These are phyloP conservation scores for Psilopogon haemacephalus DNA, from an alignment of 2,113 vertebrate species.

Conservation along the genomic window DNA sequence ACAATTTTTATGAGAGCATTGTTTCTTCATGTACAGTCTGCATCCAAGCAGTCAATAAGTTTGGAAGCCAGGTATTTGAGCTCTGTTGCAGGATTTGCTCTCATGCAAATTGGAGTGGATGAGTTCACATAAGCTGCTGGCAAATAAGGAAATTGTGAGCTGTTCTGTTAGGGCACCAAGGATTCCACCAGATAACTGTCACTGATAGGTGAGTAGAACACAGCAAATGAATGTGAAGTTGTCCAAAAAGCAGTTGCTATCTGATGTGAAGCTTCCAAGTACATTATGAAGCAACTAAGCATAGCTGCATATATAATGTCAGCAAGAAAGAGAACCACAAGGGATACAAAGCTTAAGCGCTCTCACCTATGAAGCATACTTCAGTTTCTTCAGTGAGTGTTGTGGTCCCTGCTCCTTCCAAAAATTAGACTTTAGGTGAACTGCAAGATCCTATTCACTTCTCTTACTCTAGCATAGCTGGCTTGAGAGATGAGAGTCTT, in stretches of 20 bases:
- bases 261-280: not conserved
- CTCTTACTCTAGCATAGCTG: not conserved
- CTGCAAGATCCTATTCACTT: not conserved
- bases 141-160: not conserved
- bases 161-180: not conserved
- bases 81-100: not conserved
- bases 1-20: not conserved
- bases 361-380: not conserved
- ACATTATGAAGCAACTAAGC: not conserved
- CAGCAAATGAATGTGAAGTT: not conserved
- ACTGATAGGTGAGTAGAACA: not conserved
- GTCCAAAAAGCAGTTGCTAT: not conserved
- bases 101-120: not conserved
- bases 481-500: not conserved
- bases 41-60: not conserved
- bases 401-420: not conserved
- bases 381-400: not conserved
- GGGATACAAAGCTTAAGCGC: not conserved
- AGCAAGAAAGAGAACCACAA: not conserved
- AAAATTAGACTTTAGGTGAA: not conserved
- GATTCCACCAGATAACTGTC: not conserved
- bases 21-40: not conserved
- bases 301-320: not conserved
- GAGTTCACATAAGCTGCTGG: not conserved
- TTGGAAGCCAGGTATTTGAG: not conserved